Evolutionary conservation across 2,797 vertebrate genomes (phyloP).

Genomic region (Micrastur ruficollis): DNA sequence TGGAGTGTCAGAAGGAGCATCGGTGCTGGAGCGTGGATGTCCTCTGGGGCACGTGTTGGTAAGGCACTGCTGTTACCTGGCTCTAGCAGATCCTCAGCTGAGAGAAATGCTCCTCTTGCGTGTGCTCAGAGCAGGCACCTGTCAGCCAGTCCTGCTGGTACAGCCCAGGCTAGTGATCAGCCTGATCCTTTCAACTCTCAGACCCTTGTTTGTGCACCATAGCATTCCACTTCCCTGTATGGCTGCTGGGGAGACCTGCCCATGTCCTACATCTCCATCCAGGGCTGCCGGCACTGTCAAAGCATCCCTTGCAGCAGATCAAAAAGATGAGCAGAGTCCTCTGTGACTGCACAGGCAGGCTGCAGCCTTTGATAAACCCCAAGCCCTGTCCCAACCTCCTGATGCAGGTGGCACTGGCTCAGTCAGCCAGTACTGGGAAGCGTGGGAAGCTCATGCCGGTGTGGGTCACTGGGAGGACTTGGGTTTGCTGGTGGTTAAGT

Average conservation of each 20-base stretch:
- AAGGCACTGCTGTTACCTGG: too few relatives aligned
- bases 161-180: not conserved
- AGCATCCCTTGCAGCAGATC: not conserved
- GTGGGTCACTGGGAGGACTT: not conserved
- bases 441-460: not conserved
- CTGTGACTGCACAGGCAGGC: not conserved
- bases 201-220: accelerated
- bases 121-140: not conserved
- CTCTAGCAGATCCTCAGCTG: not conserved
- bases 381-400: not conserved
- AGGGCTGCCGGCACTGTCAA: not conserved
- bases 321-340: not conserved
- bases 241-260: not conserved
- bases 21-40: accelerated
- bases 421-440: not conserved
- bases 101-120: not conserved
- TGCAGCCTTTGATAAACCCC: not conserved
- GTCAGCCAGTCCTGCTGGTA: not conserved
- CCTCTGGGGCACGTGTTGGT: too few relatives aligned
- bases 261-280: not conserved
- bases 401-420: not conserved
- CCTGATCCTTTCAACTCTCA: not conserved
- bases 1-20: not conserved
- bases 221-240: not conserved
- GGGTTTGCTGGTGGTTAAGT: not conserved